These are phyloP conservation scores for Augochlora pura DNA, from an alignment of 1,140 invertebrate genomes.

Conservation along the genomic window DNA sequence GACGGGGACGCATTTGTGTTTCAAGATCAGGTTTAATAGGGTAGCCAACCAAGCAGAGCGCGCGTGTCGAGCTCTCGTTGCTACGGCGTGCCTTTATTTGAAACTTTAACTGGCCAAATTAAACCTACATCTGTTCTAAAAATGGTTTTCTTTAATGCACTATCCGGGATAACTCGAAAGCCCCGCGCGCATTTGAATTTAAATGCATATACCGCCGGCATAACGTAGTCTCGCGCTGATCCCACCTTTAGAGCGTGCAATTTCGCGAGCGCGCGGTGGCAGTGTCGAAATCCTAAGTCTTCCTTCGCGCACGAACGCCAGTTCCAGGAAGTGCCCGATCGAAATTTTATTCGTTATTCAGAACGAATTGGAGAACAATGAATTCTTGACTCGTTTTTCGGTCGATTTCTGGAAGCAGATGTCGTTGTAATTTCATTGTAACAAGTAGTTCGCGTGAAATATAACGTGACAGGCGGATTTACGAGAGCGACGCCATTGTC, in stretches of 20 bases:
- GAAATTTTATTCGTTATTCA: no score
- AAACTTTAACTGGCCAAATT: background rate
- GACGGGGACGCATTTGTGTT: background rate
- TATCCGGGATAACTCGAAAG: background rate
- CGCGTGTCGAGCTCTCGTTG: background rate
- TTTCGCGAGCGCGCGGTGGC: background rate
- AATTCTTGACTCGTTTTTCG: no score
- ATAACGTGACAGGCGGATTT: no score
- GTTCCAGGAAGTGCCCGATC: no score
- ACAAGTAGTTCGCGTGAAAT: no score
- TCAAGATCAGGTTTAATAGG: background rate
- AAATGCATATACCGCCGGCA: background rate
- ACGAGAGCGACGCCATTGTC: background rate
- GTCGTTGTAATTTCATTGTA: no score
- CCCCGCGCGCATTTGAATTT: background rate
- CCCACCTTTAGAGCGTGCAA: background rate
- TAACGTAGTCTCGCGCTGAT: background rate
- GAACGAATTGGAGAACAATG: no score
- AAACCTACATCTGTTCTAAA: background rate
- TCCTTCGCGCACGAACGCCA: background rate
- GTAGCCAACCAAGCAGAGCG: background rate
- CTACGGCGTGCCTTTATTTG: background rate
- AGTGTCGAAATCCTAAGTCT: background rate
- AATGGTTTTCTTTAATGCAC: constrained; percentile 7
- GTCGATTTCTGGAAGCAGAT: no score